Evolutionary conservation across 2,888 invertebrate species (phyloP).

Genomic region (Papilio elwesi): DNA sequence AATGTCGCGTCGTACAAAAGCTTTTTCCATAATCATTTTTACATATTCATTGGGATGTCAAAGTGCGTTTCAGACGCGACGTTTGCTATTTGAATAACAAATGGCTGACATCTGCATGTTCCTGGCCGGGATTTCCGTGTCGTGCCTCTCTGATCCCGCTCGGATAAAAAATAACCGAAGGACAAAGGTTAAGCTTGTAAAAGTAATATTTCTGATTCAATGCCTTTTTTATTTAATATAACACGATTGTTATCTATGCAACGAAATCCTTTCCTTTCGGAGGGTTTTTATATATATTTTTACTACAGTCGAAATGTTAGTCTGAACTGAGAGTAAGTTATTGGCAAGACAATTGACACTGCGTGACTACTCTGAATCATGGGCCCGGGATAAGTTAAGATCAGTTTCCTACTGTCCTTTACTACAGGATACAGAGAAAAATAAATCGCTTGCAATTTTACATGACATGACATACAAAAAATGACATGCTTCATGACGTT

Average conservation of each 20-base stretch:
- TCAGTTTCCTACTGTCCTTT: no score
- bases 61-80: conserved; percentile 77
- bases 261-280: background rate
- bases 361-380: no score
- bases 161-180: conserved; percentile 47
- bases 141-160: conserved; percentile 61
- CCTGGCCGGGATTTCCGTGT: conserved; percentile 63
- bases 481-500: no score
- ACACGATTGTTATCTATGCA: conserved; percentile 1
- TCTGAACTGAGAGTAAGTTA: background rate
- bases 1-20: conserved; percentile 64
- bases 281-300: background rate
- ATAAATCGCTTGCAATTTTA: no score
- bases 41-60: conserved; percentile 80
- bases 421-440: no score
- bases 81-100: conserved; percentile 82
- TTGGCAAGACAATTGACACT: no score
- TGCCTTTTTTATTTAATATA: conserved; percentile 23
- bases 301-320: background rate
- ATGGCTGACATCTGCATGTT: conserved; percentile 78
- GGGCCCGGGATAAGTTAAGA: no score
- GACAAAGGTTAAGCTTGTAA: conserved; percentile 38
- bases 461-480: no score
- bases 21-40: conserved; percentile 80
- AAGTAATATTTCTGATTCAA: conserved; percentile 31